These are phyloP conservation scores for Bucco capensis DNA, from an alignment of 2,113 vertebrate species.

Conservation along the genomic window DNA sequence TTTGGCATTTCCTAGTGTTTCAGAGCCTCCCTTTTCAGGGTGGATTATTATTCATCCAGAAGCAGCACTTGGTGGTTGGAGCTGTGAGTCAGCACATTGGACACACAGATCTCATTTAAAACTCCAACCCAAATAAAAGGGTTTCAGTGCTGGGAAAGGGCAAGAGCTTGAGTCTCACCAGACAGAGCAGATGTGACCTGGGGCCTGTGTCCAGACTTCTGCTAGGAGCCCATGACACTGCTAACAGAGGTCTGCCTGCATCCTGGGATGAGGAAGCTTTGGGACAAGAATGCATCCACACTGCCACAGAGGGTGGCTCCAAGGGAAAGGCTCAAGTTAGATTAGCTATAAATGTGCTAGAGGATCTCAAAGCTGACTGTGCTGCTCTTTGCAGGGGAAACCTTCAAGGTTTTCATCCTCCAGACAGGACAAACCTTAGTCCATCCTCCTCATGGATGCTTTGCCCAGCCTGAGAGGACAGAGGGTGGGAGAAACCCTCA, in stretches of 20 bases:
- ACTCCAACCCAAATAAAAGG: not conserved
- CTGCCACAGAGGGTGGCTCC: not conserved
- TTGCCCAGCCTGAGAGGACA: fast-evolving
- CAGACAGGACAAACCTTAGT: not conserved
- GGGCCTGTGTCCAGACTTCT: not conserved
- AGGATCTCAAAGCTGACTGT: not conserved
- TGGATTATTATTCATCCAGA: not conserved
- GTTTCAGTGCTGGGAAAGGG: not conserved
- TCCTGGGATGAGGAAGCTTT: not conserved
- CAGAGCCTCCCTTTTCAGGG: not conserved
- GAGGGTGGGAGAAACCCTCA: not conserved
- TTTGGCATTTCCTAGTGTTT: constrained; percentile 10
- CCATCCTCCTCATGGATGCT: not conserved
- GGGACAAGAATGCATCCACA: not conserved
- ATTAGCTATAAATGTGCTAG: not conserved
- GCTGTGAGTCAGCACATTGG: not conserved
- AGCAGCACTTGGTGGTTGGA: not conserved
- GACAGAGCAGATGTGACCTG: fast-evolving
- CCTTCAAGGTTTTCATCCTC: not conserved
- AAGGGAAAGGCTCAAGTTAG: not conserved
- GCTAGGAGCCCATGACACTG: not conserved
- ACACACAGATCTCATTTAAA: not conserved
- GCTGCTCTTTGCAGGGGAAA: not conserved
- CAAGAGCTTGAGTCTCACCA: not conserved
- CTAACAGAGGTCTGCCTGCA: not conserved